Percentiles rank a stretch among this genome's conserved stretches.
Conservation (phyloP, 2,113 vertebrate genomes). For the Misgurnus anguillicaudatus region DNA sequence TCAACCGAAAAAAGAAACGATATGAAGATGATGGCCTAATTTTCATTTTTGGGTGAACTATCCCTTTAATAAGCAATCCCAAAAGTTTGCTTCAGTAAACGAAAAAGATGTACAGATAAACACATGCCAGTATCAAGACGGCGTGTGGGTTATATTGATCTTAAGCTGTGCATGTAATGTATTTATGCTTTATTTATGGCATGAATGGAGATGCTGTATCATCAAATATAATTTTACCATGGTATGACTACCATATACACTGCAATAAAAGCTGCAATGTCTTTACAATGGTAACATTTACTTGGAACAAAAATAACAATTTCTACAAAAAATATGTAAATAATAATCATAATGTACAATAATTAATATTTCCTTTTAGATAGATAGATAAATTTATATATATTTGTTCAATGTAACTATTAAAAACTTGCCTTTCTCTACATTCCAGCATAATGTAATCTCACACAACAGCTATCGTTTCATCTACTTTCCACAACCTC, state of each 20-base stretch:
- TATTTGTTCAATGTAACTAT: slow-evolving; percentile 39
- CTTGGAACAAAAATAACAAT: slow-evolving; percentile 62
- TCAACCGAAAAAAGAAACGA: too few species aligned
- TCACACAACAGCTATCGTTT: slow-evolving; percentile 49
- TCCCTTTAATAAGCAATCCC: background rate
- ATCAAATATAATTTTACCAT: slow-evolving; percentile 36
- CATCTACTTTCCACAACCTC: slow-evolving; percentile 23
- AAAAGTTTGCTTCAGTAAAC: slow-evolving; percentile 14
- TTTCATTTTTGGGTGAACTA: too few species aligned
- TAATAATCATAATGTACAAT: slow-evolving; percentile 54
- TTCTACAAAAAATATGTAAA: slow-evolving; percentile 62
- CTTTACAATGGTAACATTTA: slow-evolving; percentile 59
- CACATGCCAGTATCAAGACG: slow-evolving; percentile 49
- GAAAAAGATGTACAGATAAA: slow-evolving; percentile 23
- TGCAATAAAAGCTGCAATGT: slow-evolving; percentile 60
- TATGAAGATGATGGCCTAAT: too few species aligned
- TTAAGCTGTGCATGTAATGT: slow-evolving; percentile 41
- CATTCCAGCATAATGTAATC: slow-evolving; percentile 38
- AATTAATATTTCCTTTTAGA: slow-evolving; percentile 44
- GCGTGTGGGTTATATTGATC: slow-evolving; percentile 34
- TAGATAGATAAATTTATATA: slow-evolving; percentile 47
- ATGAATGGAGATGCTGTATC: slow-evolving; percentile 40
- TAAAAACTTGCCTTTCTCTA: slow-evolving; percentile 38
- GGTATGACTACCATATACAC: slow-evolving; percentile 34
- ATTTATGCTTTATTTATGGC: slow-evolving; percentile 38